phyloP scores from a whole-genome alignment of 2,888 invertebrate genomes.

The Zelleria hepariella region DNA sequence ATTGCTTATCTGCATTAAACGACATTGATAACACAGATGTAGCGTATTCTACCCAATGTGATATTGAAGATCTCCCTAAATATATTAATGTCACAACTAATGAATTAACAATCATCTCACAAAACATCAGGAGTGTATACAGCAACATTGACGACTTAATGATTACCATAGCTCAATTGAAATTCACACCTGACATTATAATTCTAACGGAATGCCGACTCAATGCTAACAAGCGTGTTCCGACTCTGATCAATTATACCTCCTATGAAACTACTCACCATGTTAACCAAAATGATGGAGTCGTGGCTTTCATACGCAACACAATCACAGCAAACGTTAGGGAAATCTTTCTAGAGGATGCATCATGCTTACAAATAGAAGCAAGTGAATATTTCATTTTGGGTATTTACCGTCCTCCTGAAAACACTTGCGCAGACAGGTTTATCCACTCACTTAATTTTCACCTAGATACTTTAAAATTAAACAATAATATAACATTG shows the following conservation, averaged over 20 bases:
- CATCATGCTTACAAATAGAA: neutral
- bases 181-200: neutral
- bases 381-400: neutral
- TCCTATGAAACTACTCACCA: neutral
- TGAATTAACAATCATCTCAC: neutral
- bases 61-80: slow-evolving; percentile 4
- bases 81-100: neutral
- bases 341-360: slow-evolving; percentile 3
- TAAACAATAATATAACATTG: slow-evolving; percentile 7
- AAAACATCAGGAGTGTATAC: slow-evolving; percentile 8
- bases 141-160: slow-evolving; percentile 8
- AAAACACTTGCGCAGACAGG: neutral
- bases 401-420: slow-evolving; percentile 9
- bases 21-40: slow-evolving; percentile 10
- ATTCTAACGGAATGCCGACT: slow-evolving; percentile 1
- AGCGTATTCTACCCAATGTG: slow-evolving; percentile 2
- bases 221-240: neutral
- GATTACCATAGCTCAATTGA: neutral
- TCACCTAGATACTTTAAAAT: slow-evolving; percentile 1
- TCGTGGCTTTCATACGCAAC: neutral
- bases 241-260: neutral
- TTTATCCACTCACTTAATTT: slow-evolving; percentile 4
- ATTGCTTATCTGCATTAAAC: neutral
- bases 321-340: neutral
- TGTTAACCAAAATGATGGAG: slow-evolving; percentile 8